Evolutionary conservation across 2,888 invertebrate species (phyloP).

Genomic region (Caenorhabditis macrosperma): DNA sequence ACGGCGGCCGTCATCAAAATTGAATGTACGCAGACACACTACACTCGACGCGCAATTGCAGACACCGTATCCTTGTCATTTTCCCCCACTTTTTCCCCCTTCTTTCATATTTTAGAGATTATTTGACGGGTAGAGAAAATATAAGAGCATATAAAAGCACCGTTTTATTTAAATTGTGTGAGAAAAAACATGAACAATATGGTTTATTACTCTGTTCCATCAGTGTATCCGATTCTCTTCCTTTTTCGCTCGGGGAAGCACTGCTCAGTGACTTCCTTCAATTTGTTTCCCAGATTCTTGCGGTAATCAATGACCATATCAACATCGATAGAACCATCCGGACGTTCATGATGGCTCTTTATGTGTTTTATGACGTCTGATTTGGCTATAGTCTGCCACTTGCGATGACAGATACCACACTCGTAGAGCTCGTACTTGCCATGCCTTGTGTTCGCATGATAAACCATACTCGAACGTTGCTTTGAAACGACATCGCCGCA

Average conservation of each 20-base stretch:
- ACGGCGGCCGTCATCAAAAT: not conserved
- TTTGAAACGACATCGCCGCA: constrained; percentile 61
- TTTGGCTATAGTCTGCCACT: constrained; percentile 70
- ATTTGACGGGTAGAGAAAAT: not conserved
- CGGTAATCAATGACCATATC: constrained; percentile 62
- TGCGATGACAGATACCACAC: constrained; percentile 63
- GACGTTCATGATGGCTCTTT: constrained; percentile 52
- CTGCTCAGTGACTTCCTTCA: constrained; percentile 45
- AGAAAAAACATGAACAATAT: not conserved
- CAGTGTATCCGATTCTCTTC: constrained; percentile 44
- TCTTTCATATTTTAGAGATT: not conserved
- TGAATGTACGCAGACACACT: constrained; percentile 12
- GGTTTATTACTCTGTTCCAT: not conserved
- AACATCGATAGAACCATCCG: constrained; percentile 25
- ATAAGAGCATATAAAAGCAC: constrained; percentile 8
- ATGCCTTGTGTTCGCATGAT: constrained; percentile 68
- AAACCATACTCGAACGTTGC: constrained; percentile 64
- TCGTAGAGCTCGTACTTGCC: constrained; percentile 63
- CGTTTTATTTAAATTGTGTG: constrained; percentile 3
- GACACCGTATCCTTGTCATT: constrained; percentile 13
- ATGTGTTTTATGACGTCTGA: constrained; percentile 69
- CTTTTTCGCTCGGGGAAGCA: constrained; percentile 58
- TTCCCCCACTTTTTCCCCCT: not conserved
- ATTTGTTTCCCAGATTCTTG: constrained; percentile 41
- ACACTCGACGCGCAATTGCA: constrained; percentile 40